Conservation (phyloP, 2,113 vertebrate species). For the Pterocles burchelli region DNA sequence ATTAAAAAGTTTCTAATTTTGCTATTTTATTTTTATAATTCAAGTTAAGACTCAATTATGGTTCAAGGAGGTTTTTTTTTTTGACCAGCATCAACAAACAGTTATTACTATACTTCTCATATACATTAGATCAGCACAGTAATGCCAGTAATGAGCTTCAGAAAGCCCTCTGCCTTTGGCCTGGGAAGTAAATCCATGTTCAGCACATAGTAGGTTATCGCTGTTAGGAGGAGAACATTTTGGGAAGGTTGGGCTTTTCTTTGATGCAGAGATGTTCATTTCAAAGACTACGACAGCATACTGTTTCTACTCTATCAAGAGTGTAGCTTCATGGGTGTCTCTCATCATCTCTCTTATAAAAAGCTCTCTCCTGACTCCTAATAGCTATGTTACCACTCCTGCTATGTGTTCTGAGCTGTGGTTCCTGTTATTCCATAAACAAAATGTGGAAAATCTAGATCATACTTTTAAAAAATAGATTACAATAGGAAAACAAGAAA, state of each 20-base stretch:
- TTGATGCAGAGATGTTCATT: background rate
- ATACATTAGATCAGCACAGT: rapidly evolving
- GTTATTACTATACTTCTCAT: background rate
- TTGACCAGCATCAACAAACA: background rate
- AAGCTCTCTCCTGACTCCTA: background rate
- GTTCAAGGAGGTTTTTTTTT: background rate
- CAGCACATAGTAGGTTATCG: background rate
- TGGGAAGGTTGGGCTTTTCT: background rate
- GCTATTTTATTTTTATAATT: conserved; percentile 4
- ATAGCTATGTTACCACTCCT: background rate
- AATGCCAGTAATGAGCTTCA: background rate
- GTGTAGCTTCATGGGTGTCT: background rate
- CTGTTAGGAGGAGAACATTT: background rate
- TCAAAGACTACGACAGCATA: background rate
- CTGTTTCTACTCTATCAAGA: background rate
- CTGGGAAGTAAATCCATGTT: background rate
- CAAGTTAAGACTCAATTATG: background rate
- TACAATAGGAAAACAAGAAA: background rate
- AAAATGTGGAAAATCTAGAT: background rate
- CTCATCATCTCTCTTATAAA: background rate
- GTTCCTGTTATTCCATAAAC: background rate
- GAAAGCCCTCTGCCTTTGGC: background rate
- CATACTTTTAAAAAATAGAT: background rate
- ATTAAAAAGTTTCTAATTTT: conserved; percentile 23
- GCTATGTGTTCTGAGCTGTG: background rate